Conservation (phyloP, 2,797 vertebrate species). For the Sebastes diploproa region DNA sequence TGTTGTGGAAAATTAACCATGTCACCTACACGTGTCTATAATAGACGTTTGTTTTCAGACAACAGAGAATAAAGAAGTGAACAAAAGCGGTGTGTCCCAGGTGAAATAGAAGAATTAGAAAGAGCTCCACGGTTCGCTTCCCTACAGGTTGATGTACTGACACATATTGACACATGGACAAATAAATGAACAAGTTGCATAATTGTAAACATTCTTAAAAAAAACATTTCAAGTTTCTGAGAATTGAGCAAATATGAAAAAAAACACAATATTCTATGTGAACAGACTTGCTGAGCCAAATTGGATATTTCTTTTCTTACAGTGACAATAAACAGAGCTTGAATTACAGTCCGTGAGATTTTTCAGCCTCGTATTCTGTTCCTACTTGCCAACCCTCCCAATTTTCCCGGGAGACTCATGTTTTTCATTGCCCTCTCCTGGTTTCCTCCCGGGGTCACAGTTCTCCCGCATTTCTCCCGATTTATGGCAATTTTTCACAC, state of each 20-base stretch:
- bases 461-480: too few species aligned
- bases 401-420: too few species aligned
- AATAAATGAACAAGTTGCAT: not conserved
- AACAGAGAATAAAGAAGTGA: not conserved
- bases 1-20: not conserved
- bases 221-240: not conserved
- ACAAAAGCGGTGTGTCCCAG: not conserved
- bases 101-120: not conserved
- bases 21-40: not conserved
- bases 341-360: slow-evolving; percentile 20
- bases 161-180: not conserved
- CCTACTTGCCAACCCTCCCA: too few species aligned
- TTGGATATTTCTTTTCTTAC: slow-evolving; percentile 1
- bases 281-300: not conserved
- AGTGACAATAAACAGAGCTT: slow-evolving; percentile 14
- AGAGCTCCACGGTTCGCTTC: not conserved
- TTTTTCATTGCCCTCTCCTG: too few species aligned
- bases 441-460: too few species aligned
- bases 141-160: not conserved
- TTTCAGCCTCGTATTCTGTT: not conserved
- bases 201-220: not conserved
- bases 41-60: not conserved
- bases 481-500: too few species aligned
- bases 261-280: not conserved
- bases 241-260: not conserved